phyloP scores from a whole-genome alignment of 2,113 vertebrate species.

The Taxidea taxus region DNA sequence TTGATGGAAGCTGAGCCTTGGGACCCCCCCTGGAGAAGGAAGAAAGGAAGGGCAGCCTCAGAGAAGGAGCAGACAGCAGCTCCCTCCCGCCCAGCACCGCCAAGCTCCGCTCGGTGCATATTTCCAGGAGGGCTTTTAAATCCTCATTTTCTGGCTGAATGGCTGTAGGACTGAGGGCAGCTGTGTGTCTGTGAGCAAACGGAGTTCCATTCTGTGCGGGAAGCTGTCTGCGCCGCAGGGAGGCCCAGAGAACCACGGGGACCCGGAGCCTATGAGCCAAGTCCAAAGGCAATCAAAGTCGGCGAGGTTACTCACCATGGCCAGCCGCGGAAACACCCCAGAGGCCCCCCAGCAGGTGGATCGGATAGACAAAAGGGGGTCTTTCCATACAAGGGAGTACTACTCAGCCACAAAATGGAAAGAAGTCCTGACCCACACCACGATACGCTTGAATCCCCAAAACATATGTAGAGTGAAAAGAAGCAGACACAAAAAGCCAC shows the following conservation, averaged over 20 bases:
- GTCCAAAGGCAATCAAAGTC: not conserved
- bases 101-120: fast-evolving
- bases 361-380: fast-evolving
- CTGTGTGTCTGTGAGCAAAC: fast-evolving
- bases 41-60: fast-evolving
- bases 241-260: fast-evolving
- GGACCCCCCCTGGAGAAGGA: not conserved
- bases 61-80: not conserved
- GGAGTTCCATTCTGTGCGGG: not conserved
- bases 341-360: fast-evolving
- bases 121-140: not conserved
- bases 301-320: not conserved
- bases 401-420: not conserved
- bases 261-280: not conserved
- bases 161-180: not conserved
- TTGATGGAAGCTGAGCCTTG: not conserved
- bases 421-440: fast-evolving
- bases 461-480: not conserved
- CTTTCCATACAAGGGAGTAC: fast-evolving
- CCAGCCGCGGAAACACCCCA: not conserved
- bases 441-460: fast-evolving
- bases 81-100: fast-evolving
- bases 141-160: not conserved
- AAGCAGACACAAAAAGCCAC: not conserved
- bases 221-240: not conserved